These are phyloP conservation scores for Pangasius larnaudii DNA, from an alignment of 2,797 vertebrate genomes.

Conservation along the genomic window DNA sequence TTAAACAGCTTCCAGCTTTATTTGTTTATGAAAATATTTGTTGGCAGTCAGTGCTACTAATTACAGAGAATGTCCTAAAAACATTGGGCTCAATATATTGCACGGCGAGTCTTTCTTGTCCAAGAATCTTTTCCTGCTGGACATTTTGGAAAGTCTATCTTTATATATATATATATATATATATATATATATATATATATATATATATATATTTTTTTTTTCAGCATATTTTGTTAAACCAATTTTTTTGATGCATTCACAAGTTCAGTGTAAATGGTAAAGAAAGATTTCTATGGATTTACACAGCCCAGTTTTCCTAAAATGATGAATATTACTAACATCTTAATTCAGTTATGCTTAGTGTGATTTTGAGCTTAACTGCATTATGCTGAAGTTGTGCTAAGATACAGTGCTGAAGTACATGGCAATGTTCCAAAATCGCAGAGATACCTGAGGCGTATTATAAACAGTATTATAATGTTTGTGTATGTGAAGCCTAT, in stretches of 20 bases:
- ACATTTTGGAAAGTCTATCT: not conserved
- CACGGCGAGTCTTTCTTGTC: not conserved
- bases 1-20: not conserved
- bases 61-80: not conserved
- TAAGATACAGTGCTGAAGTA: not conserved
- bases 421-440: not conserved
- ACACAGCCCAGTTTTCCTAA: not conserved
- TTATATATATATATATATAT: not conserved
- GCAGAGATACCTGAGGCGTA: not conserved
- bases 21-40: not conserved
- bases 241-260: not conserved
- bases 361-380: slow-evolving; percentile 11
- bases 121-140: not conserved
- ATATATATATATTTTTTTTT: no score
- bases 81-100: not conserved
- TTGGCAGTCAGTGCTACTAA: not conserved
- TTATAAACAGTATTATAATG: slow-evolving; percentile 2
- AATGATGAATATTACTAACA: slow-evolving; percentile 5
- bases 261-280: not conserved
- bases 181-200: no score
- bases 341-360: slow-evolving; percentile 1
- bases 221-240: not conserved
- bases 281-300: slow-evolving; percentile 1
- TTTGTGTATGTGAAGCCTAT: not conserved
- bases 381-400: slow-evolving; percentile 16